Percentiles rank a stretch among this genome's conserved stretches.
Evolutionary conservation across 2,888 invertebrate species (phyloP).

Genomic region (Glaucopsyche alexis): DNA sequence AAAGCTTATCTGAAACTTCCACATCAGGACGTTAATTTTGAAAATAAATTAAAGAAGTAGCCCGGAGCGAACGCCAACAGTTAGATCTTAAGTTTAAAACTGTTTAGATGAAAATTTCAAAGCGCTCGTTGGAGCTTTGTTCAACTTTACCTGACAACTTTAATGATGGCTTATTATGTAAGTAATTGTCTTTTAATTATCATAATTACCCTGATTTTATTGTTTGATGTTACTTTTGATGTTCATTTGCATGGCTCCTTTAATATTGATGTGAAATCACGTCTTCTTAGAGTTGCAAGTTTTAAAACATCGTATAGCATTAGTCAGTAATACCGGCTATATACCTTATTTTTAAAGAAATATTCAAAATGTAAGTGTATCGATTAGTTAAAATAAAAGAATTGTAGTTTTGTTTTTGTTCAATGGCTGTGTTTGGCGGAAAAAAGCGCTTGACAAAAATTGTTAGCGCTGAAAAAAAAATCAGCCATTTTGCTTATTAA

Average conservation of each 20-base stretch:
- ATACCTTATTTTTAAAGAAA: too few relatives aligned
- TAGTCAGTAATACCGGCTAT: too few relatives aligned
- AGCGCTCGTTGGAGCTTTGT: constrained; percentile 65
- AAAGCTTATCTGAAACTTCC: constrained; percentile 44
- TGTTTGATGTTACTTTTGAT: constrained; percentile 26
- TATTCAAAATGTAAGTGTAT: too few relatives aligned
- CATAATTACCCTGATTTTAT: not conserved
- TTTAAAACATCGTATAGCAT: too few relatives aligned
- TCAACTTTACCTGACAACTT: constrained; percentile 57
- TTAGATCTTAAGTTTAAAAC: constrained; percentile 57
- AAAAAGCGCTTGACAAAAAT: too few relatives aligned
- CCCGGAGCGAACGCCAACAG: constrained; percentile 58
- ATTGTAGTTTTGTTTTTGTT: too few relatives aligned
- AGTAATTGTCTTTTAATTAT: constrained; percentile 26
- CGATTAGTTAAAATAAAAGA: too few relatives aligned
- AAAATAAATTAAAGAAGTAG: constrained; percentile 68
- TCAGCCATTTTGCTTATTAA: too few relatives aligned
- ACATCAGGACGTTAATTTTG: constrained; percentile 56
- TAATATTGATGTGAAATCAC: not conserved
- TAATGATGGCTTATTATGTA: constrained; percentile 42
- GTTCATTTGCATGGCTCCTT: not conserved
- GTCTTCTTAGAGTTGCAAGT: not conserved
- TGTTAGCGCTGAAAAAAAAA: too few relatives aligned
- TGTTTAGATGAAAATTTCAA: constrained; percentile 69
- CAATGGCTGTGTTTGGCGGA: too few relatives aligned